Evolutionary conservation across 2,113 vertebrate genomes (phyloP), one percentile per base, ranked within the genome.

Genomic region (Uria lomvia): DNA sequence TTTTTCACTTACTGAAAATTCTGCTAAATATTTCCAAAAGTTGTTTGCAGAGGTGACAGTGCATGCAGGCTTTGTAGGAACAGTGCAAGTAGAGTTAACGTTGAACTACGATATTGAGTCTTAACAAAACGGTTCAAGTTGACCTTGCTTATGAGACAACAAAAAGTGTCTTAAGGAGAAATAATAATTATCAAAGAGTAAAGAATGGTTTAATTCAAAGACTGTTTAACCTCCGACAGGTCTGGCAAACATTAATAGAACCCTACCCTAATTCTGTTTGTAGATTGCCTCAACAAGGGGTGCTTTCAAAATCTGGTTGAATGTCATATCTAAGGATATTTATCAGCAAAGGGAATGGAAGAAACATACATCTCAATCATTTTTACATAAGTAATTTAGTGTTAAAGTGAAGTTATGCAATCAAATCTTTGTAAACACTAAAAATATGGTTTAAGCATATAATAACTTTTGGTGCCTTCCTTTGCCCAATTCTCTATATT

Each of bases 201-300:
- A 98, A 97, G 96, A 98, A 98, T 80, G 78, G 90, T 90, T 97
- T 97, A 96, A 97, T 98, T 97, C 95, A 96, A 97, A 98, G 96
- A 82, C 83, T 95, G 95, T 97, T 98, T 97, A 94, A 81, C 84
- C 78, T 81, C 82, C 1, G 15, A 52, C 53, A 93, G 19, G 21
- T 91, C 92, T 94, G 86, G 80, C 74, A 96, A 93, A 95, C 66
- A 90, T 95, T 90, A 96, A 96, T 94, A 86, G 92, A 96, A 86
- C 91, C 77, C 55, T 96, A 26, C 92, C 58, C 38, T 55, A n/a
- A 30, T 88, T 86, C 73, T 91, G 58, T 87, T 85, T 81, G 72
- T 80, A 78, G 92, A 74, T 49, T 52, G 80, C 62, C 60, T 94
- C 63, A 65, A 74, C 68, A 84, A 96, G 90, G 42, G 74, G 62